Conservation (phyloP, 2,113 vertebrate species). For the Blennius ocellaris region DNA sequence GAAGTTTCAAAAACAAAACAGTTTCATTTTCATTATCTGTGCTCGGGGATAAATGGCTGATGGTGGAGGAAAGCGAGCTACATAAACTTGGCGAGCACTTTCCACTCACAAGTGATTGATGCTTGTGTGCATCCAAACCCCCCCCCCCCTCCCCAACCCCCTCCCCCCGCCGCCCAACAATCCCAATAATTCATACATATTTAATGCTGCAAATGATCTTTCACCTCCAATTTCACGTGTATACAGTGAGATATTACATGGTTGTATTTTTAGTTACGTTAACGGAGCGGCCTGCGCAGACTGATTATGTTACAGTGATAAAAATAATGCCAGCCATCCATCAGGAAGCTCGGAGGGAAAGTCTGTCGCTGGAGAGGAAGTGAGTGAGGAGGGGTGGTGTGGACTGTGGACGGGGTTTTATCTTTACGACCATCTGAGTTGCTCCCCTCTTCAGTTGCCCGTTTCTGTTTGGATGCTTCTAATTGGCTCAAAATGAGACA, state of each 20-base stretch:
- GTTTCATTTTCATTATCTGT: background rate
- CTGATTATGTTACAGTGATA: conserved; percentile 73
- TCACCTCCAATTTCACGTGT: conserved; percentile 56
- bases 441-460: too few species aligned
- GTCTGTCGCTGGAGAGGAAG: conserved; percentile 24
- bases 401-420: conserved; percentile 11
- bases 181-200: conserved; percentile 64
- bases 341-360: conserved; percentile 50
- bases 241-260: conserved; percentile 49
- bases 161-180: too few species aligned
- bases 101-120: conserved; percentile 37
- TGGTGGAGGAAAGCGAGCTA: too few species aligned
- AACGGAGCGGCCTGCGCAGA: conserved; percentile 39
- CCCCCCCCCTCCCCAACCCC: too few species aligned
- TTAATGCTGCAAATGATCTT: conserved; percentile 72
- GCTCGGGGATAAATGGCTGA: too few species aligned
- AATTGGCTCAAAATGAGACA: too few species aligned
- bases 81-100: too few species aligned
- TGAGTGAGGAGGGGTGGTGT: background rate
- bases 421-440: conserved; percentile 23
- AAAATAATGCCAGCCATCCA: conserved; percentile 70
- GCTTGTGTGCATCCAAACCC: conserved; percentile 1
- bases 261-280: conserved; percentile 62
- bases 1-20: background rate
- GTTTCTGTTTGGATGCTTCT: too few species aligned